These are phyloP conservation scores for Panthera leo DNA, from an alignment of 2,113 vertebrate genomes.

Conservation along the genomic window DNA sequence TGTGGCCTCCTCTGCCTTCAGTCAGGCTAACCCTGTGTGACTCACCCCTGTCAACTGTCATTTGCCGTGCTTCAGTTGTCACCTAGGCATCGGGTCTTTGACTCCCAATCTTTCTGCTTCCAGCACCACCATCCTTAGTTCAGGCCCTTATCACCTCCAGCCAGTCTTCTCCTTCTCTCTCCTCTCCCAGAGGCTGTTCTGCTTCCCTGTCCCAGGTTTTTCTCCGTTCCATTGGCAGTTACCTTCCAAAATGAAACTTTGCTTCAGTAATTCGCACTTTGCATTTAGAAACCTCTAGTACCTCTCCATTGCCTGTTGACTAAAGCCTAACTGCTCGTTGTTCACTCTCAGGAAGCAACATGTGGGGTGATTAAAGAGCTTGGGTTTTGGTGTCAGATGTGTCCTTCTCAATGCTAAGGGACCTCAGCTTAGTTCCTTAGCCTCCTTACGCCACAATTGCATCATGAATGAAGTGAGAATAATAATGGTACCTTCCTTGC, in stretches of 20 bases:
- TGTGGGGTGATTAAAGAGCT: background rate
- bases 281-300: background rate
- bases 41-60: background rate
- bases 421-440: background rate
- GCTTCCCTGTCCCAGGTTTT: background rate
- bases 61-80: background rate
- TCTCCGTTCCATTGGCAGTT: background rate
- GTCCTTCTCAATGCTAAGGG: background rate
- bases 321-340: background rate
- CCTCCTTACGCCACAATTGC: background rate
- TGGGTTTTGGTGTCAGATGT: background rate
- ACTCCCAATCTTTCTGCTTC: background rate
- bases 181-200: background rate
- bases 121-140: background rate
- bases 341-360: background rate
- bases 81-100: background rate
- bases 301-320: background rate
- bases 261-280: background rate
- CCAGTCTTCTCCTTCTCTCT: background rate
- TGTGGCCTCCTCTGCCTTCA: background rate
- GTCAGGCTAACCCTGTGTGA: background rate
- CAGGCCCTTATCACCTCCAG: background rate
- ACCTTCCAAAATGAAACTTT: background rate
- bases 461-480: background rate
- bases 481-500: background rate